These are phyloP conservation scores for Tetanocera ferruginea DNA, from an alignment of 2,888 invertebrate genomes.

Conservation along the genomic window DNA sequence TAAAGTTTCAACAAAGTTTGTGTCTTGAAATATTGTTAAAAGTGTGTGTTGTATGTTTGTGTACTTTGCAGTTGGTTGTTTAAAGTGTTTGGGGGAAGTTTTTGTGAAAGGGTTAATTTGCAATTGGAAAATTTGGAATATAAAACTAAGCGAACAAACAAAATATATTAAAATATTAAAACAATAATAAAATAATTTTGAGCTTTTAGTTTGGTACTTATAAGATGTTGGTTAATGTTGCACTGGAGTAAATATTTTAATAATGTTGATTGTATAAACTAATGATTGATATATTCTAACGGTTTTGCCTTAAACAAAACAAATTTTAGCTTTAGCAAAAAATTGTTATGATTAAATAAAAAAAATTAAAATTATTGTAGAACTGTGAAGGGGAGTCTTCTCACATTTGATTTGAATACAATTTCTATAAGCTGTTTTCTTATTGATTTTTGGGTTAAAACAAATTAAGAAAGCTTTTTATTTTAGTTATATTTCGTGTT, in stretches of 20 bases:
- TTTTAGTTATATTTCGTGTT: conserved; percentile 1
- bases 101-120: not conserved
- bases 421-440: conserved; percentile 18
- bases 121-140: not conserved
- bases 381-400: conserved; percentile 87
- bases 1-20: not conserved
- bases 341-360: not conserved
- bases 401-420: conserved; percentile 71
- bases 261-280: not conserved
- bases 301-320: too few species aligned
- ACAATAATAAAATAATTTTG: conserved; percentile 46
- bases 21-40: not conserved
- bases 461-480: conserved; percentile 41
- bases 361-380: conserved; percentile 58
- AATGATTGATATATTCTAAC: not conserved
- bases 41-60: not conserved
- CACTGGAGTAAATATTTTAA: not conserved
- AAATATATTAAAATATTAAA: not conserved
- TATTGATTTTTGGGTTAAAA: conserved; percentile 33
- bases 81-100: not conserved
- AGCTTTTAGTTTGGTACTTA: conserved; percentile 37
- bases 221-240: not conserved
- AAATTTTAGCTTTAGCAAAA: too few species aligned
- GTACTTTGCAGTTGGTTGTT: not conserved
- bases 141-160: not conserved